Percentiles rank a stretch among this genome's conserved stretches.
These are phyloP conservation scores for Montipora capitata DNA, from an alignment of 92 coral and sea anemone species.

Conservation along the genomic window DNA sequence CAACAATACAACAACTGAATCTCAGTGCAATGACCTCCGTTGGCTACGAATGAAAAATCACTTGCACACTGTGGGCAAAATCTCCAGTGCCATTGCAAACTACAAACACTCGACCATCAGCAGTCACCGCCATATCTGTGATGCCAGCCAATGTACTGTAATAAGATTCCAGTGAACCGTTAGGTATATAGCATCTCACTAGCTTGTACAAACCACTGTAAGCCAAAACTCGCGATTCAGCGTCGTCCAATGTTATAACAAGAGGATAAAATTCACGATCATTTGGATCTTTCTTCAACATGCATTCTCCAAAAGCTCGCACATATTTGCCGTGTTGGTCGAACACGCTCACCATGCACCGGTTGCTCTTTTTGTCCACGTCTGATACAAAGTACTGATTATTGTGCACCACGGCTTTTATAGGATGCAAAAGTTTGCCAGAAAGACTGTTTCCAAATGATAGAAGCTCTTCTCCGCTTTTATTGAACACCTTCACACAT, in stretches of 20 bases:
- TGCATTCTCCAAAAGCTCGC: slow-evolving; percentile 85
- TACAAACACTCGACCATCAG: slow-evolving; percentile 80
- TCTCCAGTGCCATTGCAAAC: slow-evolving; percentile 81
- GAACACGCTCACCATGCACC: slow-evolving; percentile 88
- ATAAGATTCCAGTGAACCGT: slow-evolving; percentile 77
- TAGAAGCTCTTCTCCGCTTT: slow-evolving; percentile 71
- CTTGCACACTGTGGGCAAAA: slow-evolving; percentile 81
- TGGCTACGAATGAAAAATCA: slow-evolving; percentile 68
- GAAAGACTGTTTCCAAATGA: slow-evolving; percentile 82
- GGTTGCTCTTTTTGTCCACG: slow-evolving; percentile 79
- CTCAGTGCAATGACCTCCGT: background rate
- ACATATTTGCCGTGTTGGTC: slow-evolving; percentile 75
- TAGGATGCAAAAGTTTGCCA: slow-evolving; percentile 79
- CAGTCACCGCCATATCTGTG: slow-evolving; percentile 78
- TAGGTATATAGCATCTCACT: slow-evolving; percentile 77
- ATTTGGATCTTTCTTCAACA: slow-evolving; percentile 75
- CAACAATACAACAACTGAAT: no score
- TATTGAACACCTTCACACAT: slow-evolving; percentile 81
- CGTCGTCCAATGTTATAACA: slow-evolving; percentile 68
- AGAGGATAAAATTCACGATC: slow-evolving; percentile 81
- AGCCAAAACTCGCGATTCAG: slow-evolving; percentile 55
- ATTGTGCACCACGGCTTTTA: slow-evolving; percentile 72
- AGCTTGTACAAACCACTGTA: slow-evolving; percentile 81
- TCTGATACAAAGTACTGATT: slow-evolving; percentile 87
- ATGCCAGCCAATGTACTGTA: slow-evolving; percentile 80